phyloP scores from a whole-genome alignment of 2,888 invertebrate genomes.

The Drosophila prostipennis region DNA sequence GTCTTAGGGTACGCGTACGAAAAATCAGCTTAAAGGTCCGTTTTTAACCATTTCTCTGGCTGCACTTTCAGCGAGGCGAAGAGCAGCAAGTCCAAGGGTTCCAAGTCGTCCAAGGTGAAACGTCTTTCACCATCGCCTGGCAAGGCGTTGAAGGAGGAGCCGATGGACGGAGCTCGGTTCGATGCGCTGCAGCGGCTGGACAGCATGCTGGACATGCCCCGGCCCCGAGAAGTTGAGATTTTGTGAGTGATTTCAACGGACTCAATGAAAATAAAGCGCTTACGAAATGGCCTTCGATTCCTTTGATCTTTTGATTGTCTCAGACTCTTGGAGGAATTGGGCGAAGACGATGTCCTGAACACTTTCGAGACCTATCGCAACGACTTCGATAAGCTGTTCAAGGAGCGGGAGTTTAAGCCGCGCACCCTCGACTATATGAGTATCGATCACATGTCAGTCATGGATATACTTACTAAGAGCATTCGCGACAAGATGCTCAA shows the following conservation, averaged over 20 bases:
- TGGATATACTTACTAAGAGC: constrained; percentile 60
- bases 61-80: constrained; percentile 4
- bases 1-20: constrained; percentile 36
- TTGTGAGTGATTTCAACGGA: constrained; percentile 42
- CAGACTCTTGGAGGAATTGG: constrained; percentile 60
- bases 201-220: constrained; percentile 37
- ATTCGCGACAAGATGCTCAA: constrained; percentile 62
- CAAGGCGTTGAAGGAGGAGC: constrained; percentile 14
- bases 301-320: background rate
- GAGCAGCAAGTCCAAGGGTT: background rate
- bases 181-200: constrained; percentile 37
- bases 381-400: constrained; percentile 60
- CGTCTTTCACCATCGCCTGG: background rate
- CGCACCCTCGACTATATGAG: constrained; percentile 47
- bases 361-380: constrained; percentile 53
- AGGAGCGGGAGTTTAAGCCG: constrained; percentile 47
- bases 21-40: too few species aligned
- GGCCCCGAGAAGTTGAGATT: constrained; percentile 57
- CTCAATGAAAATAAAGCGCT: constrained; percentile 14
- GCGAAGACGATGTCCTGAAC: constrained; percentile 41
- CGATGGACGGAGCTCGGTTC: constrained; percentile 15
- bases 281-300: constrained; percentile 16
- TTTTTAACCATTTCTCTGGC: background rate
- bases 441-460: constrained; percentile 61
- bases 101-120: background rate